A percentile compares a stretch with the other conserved stretches of the same genome.
Evolutionary conservation across 2,888 invertebrate species (phyloP).

Genomic region (Alloplasta piceator): DNA sequence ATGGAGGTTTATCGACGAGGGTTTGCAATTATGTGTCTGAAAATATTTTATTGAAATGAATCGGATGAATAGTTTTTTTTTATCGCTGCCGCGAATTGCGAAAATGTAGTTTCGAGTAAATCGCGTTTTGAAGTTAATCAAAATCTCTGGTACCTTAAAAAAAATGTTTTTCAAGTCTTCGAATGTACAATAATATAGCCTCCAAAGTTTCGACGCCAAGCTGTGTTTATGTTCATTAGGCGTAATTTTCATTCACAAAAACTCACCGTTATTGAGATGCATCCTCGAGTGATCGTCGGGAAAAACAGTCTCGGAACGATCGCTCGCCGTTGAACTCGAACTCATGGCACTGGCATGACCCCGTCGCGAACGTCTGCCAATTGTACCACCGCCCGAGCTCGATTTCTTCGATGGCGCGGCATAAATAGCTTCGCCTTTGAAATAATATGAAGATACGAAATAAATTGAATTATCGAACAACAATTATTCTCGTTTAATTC

Average conservation of each 20-base stretch:
- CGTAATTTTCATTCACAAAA: neutral
- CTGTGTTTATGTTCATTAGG: conserved; percentile 8
- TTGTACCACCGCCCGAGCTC: conserved; percentile 83
- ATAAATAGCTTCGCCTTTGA: conserved; percentile 76
- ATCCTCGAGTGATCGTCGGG: conserved; percentile 78
- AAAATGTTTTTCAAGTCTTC: too few species aligned
- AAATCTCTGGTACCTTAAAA: too few species aligned
- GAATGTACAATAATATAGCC: too few species aligned
- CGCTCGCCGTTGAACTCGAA: conserved; percentile 83
- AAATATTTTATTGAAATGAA: too few species aligned
- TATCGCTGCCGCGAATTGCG: too few species aligned
- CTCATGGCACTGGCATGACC: conserved; percentile 85
- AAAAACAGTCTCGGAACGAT: conserved; percentile 77
- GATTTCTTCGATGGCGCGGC: conserved; percentile 78
- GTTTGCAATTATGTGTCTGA: too few species aligned
- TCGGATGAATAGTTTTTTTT: too few species aligned
- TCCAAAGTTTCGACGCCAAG: too few species aligned
- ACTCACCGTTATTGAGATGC: conserved; percentile 77
- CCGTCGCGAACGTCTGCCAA: conserved; percentile 85
- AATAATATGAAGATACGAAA: conserved; percentile 5
- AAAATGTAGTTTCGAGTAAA: too few species aligned
- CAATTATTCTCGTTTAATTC: neutral
- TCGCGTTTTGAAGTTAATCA: too few species aligned
- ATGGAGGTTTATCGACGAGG: too few species aligned
- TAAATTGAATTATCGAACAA: neutral